phyloP scores from a whole-genome alignment of 2,888 invertebrate species.

The Cataglyphis altisquamis region DNA sequence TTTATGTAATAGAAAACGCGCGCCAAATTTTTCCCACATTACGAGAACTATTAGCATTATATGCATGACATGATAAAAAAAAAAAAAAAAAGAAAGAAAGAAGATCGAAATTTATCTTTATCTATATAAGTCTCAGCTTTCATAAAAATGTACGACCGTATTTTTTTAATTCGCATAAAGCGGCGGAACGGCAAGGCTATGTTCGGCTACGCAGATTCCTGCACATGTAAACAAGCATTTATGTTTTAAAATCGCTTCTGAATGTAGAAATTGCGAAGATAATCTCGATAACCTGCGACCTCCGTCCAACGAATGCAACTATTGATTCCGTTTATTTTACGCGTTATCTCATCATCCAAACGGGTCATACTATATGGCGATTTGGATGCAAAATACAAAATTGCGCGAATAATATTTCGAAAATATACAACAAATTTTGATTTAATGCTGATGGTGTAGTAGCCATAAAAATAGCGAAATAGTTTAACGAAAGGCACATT shows the following conservation, averaged over 20 bases:
- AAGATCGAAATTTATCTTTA: neutral
- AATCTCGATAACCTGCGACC: slow-evolving; percentile 45
- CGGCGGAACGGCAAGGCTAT: slow-evolving; percentile 4
- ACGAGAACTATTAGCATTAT: neutral
- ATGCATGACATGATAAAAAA: neutral
- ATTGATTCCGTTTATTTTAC: slow-evolving; percentile 35
- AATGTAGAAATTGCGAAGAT: slow-evolving; percentile 32
- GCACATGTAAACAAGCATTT: neutral
- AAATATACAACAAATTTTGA: neutral
- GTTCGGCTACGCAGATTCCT: neutral
- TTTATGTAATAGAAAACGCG: neutral
- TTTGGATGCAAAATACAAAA: slow-evolving; percentile 24
- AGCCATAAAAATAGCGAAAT: neutral
- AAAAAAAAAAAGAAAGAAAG: neutral
- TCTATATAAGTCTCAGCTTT: neutral
- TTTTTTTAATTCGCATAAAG: slow-evolving; percentile 14
- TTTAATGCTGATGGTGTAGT: neutral
- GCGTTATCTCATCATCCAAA: slow-evolving; percentile 20
- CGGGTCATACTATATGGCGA: slow-evolving; percentile 12
- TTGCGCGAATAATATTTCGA: neutral
- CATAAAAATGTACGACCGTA: neutral
- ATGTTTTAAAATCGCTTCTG: slow-evolving; percentile 51
- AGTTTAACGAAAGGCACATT: neutral
- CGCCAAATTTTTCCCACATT: neutral
- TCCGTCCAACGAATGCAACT: slow-evolving; percentile 22